Evolutionary conservation across 2,113 vertebrate species (phyloP).

Genomic region (Chionodraco myersi): DNA sequence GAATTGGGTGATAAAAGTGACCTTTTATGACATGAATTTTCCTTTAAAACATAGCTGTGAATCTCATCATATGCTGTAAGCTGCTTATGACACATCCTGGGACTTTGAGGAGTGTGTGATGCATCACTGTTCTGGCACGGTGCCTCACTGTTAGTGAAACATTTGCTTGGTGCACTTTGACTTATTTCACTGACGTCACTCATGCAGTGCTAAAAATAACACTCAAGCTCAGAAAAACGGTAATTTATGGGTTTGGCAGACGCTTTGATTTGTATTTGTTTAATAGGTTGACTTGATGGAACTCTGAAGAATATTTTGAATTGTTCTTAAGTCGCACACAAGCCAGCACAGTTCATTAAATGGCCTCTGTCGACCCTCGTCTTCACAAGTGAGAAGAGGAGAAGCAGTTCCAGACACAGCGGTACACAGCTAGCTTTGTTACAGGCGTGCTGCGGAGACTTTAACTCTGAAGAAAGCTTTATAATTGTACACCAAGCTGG

Average conservation of each 20-base stretch:
- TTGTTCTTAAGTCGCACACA: constrained; percentile 16
- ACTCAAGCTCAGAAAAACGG: neutral
- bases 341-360: constrained; percentile 18
- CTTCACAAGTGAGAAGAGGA: constrained; percentile 23
- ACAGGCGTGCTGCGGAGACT: constrained; percentile 22
- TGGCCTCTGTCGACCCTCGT: constrained; percentile 28
- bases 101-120: constrained; percentile 22
- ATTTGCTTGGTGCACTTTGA: constrained; percentile 48
- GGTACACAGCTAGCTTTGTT: constrained; percentile 47
- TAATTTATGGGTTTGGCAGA: neutral
- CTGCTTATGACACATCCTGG: constrained; percentile 6
- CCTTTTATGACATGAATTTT: neutral
- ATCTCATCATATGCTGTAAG: neutral
- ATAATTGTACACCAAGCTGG: constrained; percentile 30
- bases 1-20: neutral
- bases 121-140: constrained; percentile 33
- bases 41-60: neutral
- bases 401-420: constrained; percentile 25
- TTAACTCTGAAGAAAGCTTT: constrained; percentile 39
- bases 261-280: neutral
- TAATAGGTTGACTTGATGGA: constrained; percentile 12
- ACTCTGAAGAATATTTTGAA: neutral
- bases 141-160: constrained; percentile 42
- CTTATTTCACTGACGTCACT: constrained; percentile 37
- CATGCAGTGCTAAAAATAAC: constrained; percentile 42